phyloP scores from a whole-genome alignment of 2,888 invertebrate species.

The Notodonta ziczac region DNA sequence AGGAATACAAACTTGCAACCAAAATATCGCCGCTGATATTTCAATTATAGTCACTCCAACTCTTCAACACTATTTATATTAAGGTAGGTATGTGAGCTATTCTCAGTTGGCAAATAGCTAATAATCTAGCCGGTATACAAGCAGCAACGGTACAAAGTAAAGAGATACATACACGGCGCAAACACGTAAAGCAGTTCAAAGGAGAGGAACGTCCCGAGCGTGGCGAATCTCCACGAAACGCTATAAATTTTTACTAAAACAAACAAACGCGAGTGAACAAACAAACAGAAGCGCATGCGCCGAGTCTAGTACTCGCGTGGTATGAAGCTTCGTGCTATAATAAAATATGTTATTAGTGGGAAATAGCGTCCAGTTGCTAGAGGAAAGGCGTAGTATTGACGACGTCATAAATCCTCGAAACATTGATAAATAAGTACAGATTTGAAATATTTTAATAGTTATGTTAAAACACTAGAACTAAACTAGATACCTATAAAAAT shows the following conservation, averaged over 20 bases:
- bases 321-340: slow-evolving; percentile 38
- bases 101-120: slow-evolving; percentile 3
- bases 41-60: not conserved
- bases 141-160: slow-evolving; percentile 42
- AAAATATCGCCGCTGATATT: not conserved
- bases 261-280: slow-evolving; percentile 64
- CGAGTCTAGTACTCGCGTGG: slow-evolving; percentile 36
- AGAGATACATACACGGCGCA: slow-evolving; percentile 45
- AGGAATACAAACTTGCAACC: not conserved
- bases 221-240: slow-evolving; percentile 62
- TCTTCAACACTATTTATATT: no score
- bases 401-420: not conserved
- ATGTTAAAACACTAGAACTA: not conserved
- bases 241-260: slow-evolving; percentile 76
- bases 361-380: not conserved
- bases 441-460: not conserved
- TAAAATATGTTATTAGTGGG: slow-evolving; percentile 20
- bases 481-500: no score
- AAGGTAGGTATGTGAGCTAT: not conserved
- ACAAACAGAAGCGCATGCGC: slow-evolving; percentile 65
- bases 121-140: slow-evolving; percentile 17
- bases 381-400: not conserved
- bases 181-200: slow-evolving; percentile 64
- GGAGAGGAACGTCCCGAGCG: slow-evolving; percentile 50
- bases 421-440: not conserved